Evolutionary conservation across 2,888 invertebrate genomes (phyloP).

Genomic region (Parasteatoda lunata): DNA sequence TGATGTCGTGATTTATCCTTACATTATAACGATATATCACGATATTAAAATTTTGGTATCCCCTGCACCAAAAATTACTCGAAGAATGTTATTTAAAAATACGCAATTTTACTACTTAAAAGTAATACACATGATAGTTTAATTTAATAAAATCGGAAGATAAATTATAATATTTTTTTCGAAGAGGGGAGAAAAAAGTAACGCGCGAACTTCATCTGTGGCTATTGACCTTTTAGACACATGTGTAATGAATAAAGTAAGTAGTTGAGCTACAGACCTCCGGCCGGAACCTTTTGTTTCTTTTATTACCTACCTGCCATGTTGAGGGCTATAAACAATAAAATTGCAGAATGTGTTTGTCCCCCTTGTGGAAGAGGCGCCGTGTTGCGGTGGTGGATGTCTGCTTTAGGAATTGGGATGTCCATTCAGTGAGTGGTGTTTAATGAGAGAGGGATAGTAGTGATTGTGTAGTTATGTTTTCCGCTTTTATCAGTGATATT

Average conservation of each 20-base stretch:
- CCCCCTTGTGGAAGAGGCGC: conserved; percentile 25
- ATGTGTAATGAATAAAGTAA: background rate
- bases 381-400: conserved; percentile 45
- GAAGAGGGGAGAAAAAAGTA: background rate
- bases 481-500: conserved; percentile 18
- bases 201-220: background rate
- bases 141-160: too few species aligned
- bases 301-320: background rate
- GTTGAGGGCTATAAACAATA: background rate
- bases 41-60: too few species aligned
- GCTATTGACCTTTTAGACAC: background rate
- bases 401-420: conserved; percentile 23
- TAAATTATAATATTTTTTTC: background rate
- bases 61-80: too few species aligned
- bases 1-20: too few species aligned
- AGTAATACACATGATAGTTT: too few species aligned
- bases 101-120: too few species aligned
- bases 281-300: background rate
- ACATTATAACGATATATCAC: too few species aligned
- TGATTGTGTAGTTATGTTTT: conserved; percentile 22
- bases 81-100: too few species aligned
- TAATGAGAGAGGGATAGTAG: conserved; percentile 4
- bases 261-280: background rate
- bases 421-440: conserved; percentile 36
- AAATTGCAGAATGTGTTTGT: conserved; percentile 18